A percentile compares a stretch with the other conserved stretches of the same genome.
These are phyloP conservation scores for Chlorodrepanis virens DNA, from an alignment of 2,113 vertebrate genomes.

Conservation along the genomic window DNA sequence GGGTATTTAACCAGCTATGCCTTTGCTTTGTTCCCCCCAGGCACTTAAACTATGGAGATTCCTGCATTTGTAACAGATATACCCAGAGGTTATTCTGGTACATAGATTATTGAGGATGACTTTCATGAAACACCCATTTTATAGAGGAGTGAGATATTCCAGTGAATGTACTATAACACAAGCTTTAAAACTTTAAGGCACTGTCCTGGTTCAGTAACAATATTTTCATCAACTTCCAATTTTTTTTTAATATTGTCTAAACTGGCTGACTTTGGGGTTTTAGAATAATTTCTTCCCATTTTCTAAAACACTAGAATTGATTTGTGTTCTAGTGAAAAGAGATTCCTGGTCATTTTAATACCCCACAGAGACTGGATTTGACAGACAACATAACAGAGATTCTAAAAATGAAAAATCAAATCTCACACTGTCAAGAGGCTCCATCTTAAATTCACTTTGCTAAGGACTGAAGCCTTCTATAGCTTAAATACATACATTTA, in stretches of 20 bases:
- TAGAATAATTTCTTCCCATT: background rate
- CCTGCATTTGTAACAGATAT: background rate
- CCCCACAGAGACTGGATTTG: background rate
- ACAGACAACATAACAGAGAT: background rate
- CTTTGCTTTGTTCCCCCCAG: background rate
- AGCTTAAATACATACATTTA: background rate
- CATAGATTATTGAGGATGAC: background rate
- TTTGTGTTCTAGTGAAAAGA: background rate
- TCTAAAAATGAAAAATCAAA: constrained; percentile 10
- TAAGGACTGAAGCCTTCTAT: background rate
- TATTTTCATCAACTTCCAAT: background rate
- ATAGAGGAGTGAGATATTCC: background rate
- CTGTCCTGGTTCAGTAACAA: background rate
- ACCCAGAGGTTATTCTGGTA: background rate
- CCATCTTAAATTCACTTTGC: background rate
- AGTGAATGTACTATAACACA: background rate
- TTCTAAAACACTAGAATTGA: background rate
- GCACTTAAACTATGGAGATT: background rate
- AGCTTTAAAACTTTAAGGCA: background rate
- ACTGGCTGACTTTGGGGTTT: background rate
- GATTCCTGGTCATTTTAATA: background rate
- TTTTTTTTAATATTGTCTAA: background rate
- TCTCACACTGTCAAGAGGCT: background rate
- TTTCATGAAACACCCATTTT: background rate
- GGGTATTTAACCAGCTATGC: background rate